phyloP scores from a whole-genome alignment of 2,113 vertebrate genomes.

The Mesoclemmys tuberculata region DNA sequence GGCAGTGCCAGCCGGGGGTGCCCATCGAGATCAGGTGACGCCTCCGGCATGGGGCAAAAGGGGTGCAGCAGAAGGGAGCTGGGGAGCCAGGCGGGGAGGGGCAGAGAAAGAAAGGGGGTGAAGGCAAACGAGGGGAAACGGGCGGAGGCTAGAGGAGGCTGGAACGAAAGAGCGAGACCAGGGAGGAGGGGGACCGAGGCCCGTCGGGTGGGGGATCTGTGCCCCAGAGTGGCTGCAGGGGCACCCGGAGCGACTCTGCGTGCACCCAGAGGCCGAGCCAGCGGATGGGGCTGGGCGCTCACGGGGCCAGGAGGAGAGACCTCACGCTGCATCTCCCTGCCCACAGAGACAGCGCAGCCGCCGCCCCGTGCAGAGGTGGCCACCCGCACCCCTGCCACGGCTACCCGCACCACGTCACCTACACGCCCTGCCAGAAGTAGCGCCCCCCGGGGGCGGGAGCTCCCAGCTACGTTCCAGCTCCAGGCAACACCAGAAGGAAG shows the following conservation, averaged over 20 bases:
- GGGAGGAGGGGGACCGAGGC: not conserved
- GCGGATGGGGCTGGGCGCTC: fast-evolving
- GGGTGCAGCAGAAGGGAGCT: fast-evolving
- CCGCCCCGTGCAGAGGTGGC: slow-evolving; percentile 18
- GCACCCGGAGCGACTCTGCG: not conserved
- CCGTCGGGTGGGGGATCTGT: too few relatives aligned
- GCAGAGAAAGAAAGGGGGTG: not conserved
- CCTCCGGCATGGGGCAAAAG: slow-evolving; percentile 7
- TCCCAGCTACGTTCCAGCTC: not conserved
- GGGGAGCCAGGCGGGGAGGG: not conserved
- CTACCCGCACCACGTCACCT: slow-evolving; percentile 50
- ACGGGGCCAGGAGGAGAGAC: not conserved
- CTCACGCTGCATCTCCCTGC: not conserved
- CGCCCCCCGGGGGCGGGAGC: not conserved
- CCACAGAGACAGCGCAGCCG: slow-evolving; percentile 15
- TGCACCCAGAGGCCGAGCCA: not conserved
- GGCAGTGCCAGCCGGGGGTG: slow-evolving; percentile 79
- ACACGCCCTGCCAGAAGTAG: slow-evolving; percentile 57
- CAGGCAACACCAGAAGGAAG: not conserved
- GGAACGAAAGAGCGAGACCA: not conserved
- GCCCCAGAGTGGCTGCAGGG: not conserved
- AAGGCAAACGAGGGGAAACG: not conserved
- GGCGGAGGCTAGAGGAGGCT: not conserved
- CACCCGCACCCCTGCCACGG: slow-evolving; percentile 21
- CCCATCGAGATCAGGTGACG: slow-evolving; percentile 83